Conservation (phyloP, 2,888 invertebrate species). For the Lepidochitona cinerea region DNA sequence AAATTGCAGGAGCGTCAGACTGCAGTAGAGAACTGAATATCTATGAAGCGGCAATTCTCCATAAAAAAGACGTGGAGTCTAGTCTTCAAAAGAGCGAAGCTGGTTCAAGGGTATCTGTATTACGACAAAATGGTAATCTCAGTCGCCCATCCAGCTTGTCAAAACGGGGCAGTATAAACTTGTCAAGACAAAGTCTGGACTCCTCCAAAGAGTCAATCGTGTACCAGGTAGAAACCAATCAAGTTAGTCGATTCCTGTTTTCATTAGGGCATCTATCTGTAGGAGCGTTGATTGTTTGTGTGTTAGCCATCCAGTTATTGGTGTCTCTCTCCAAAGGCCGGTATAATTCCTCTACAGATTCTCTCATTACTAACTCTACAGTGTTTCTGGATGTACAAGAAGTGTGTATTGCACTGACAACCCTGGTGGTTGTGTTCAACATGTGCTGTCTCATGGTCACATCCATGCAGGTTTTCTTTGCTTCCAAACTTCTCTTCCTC, state of each 20-base stretch:
- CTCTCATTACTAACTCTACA: background rate
- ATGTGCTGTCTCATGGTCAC: constrained; percentile 93
- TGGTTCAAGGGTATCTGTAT: constrained; percentile 38
- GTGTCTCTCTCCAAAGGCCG: background rate
- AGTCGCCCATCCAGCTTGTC: constrained; percentile 39
- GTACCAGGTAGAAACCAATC: background rate
- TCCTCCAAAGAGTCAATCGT: constrained; percentile 21
- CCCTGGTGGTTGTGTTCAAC: constrained; percentile 88
- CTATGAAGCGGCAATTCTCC: constrained; percentile 56
- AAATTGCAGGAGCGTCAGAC: constrained; percentile 42
- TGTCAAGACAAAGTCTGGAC: constrained; percentile 34
- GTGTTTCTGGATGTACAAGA: constrained; percentile 84
- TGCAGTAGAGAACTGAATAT: constrained; percentile 52
- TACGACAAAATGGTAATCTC: constrained; percentile 40
- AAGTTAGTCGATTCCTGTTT: background rate
- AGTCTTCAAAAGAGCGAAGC: constrained; percentile 36
- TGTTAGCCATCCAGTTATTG: background rate
- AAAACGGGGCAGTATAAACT: constrained; percentile 19
- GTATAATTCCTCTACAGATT: background rate
- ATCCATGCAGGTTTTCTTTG: constrained; percentile 94
- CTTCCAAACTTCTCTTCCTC: constrained; percentile 90
- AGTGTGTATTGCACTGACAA: constrained; percentile 91
- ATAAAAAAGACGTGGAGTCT: constrained; percentile 45
- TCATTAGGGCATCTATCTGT: background rate
- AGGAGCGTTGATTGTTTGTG: background rate